Evolutionary conservation across 2,797 vertebrate genomes (phyloP).

Genomic region (Onychomys arenicola): DNA sequence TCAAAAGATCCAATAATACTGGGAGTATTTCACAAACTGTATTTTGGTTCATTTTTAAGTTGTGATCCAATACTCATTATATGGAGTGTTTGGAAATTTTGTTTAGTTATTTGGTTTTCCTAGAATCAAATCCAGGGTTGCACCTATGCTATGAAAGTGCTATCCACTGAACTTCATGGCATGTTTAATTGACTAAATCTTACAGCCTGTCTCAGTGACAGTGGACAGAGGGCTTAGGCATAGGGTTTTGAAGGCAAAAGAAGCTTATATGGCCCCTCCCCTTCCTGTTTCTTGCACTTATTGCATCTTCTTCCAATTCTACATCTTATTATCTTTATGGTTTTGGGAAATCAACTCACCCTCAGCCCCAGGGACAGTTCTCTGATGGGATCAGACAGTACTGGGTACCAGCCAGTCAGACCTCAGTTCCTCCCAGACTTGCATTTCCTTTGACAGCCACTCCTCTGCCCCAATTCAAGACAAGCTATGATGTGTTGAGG

Average conservation of each 20-base stretch:
- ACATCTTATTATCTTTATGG: not conserved
- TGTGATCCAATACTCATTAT: not conserved
- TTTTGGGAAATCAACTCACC: conserved; percentile 37
- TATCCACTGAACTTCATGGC: not conserved
- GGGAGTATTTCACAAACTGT: not conserved
- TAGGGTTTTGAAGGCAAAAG: not conserved
- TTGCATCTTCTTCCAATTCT: not conserved
- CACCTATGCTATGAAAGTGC: not conserved
- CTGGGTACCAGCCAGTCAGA: conserved; percentile 15
- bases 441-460: conserved; percentile 59
- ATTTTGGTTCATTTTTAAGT: not conserved
- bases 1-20: conserved; percentile 5
- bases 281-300: not conserved
- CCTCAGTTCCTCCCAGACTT: conserved; percentile 49
- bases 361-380: not conserved
- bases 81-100: not conserved
- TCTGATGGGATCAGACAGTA: not conserved
- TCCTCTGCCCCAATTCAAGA: conserved; percentile 62
- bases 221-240: not conserved
- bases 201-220: not conserved
- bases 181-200: not conserved
- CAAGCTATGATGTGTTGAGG: conserved; percentile 71
- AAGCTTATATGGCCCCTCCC: not conserved
- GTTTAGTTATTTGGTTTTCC: not conserved
- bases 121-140: not conserved